Conservation (phyloP, 2,888 invertebrate genomes). For the Melanotus villosus region DNA sequence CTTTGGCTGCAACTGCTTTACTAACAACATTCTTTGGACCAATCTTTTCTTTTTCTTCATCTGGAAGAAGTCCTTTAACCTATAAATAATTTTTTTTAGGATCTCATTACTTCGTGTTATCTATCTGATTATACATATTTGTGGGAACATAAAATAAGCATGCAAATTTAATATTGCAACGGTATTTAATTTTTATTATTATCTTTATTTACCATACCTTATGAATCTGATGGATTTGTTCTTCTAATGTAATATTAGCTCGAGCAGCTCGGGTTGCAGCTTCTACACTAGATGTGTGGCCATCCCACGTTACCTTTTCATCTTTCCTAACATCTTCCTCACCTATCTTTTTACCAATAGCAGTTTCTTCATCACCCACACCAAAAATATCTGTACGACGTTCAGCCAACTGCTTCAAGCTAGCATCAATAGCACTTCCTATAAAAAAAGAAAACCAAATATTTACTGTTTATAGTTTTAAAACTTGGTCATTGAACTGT, state of each 20-base stretch:
- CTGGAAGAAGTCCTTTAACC: conserved; percentile 91
- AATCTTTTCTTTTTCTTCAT: conserved; percentile 97
- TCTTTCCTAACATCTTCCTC: conserved; percentile 88
- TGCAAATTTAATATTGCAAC: not conserved
- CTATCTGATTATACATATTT: too few relatives aligned
- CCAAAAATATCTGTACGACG: conserved; percentile 99
- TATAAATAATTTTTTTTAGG: too few relatives aligned
- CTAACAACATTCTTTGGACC: conserved; percentile 86
- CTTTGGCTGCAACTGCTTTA: conserved; percentile 62
- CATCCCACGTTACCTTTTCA: conserved; percentile 97
- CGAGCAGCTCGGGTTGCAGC: conserved; percentile 94
- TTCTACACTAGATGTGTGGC: conserved; percentile 97
- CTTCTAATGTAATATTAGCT: conserved; percentile 95
- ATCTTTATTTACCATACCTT: conserved; percentile 72
- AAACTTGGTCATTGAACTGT: too few relatives aligned
- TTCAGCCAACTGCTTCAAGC: conserved; percentile 95
- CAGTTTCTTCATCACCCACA: conserved; percentile 98
- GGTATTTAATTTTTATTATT: not conserved
- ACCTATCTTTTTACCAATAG: conserved; percentile 98
- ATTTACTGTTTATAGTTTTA: too few relatives aligned
- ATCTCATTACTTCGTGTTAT: too few relatives aligned
- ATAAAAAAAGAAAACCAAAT: too few relatives aligned
- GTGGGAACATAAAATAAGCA: too few relatives aligned
- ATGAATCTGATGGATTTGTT: conserved; percentile 98
- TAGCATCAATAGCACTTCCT: conserved; percentile 94